Evolutionary conservation across 2,888 invertebrate species (phyloP).

Genomic region (Eumerus sabulonum): DNA sequence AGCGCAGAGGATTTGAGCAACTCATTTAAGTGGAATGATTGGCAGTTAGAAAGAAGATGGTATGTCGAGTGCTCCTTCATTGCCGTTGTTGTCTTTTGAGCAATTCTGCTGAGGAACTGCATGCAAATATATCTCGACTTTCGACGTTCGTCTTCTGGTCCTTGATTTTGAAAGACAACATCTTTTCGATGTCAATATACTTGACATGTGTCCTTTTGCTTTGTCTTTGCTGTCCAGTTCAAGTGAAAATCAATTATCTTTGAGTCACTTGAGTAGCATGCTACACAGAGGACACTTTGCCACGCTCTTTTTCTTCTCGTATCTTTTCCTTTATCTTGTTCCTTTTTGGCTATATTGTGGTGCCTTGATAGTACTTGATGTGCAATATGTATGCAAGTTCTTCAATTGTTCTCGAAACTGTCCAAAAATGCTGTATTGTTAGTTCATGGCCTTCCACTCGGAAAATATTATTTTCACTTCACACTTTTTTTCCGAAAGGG

Average conservation of each 20-base stretch:
- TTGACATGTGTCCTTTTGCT: neutral
- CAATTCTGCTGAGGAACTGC: too few species aligned
- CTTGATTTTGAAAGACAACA: neutral
- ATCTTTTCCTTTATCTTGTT: neutral
- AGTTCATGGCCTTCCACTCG: too few species aligned
- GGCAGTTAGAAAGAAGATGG: neutral
- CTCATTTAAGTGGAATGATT: slow-evolving; percentile 22
- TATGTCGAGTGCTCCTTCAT: neutral
- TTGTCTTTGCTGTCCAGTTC: slow-evolving; percentile 5
- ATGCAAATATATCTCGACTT: too few species aligned
- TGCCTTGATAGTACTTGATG: too few species aligned
- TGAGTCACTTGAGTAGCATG: slow-evolving; percentile 1
- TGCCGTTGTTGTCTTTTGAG: neutral
- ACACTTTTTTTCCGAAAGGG: too few species aligned
- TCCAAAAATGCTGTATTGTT: too few species aligned
- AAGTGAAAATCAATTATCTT: slow-evolving; percentile 26
- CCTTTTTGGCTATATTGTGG: neutral
- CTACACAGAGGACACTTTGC: neutral
- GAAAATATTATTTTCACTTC: too few species aligned
- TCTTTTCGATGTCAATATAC: neutral
- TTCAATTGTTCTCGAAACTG: too few species aligned
- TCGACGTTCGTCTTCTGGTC: slow-evolving; percentile 10
- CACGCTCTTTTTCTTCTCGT: neutral
- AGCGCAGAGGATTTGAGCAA: neutral
- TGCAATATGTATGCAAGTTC: too few species aligned